Conservation (phyloP, 2,888 invertebrate genomes). For the Andrena hattorfiana region DNA sequence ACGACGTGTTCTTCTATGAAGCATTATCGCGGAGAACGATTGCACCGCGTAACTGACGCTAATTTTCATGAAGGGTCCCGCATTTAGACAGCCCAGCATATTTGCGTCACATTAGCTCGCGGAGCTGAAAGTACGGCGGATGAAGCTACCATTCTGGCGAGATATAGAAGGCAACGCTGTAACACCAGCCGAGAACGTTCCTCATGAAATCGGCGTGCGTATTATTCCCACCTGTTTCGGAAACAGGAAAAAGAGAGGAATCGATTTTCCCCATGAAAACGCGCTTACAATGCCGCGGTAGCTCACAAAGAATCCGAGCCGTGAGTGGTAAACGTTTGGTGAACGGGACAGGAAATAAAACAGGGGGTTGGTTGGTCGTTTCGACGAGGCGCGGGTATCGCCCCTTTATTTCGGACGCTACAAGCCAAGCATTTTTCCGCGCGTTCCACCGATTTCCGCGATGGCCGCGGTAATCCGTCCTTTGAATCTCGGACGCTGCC, state of each 20-base stretch:
- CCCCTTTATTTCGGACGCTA: constrained; percentile 38
- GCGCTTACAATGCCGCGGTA: constrained; percentile 6
- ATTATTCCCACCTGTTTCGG: neutral
- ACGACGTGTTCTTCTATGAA: neutral
- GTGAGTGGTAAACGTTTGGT: constrained; percentile 30
- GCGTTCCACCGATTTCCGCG: constrained; percentile 30
- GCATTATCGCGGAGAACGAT: neutral
- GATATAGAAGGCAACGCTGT: too few relatives aligned
- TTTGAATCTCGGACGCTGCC: constrained; percentile 38
- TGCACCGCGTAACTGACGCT: too few relatives aligned
- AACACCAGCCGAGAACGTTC: neutral
- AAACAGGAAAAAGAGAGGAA: neutral
- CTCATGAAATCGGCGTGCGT: neutral
- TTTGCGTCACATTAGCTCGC: too few relatives aligned
- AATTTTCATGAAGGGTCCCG: too few relatives aligned
- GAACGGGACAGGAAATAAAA: constrained; percentile 3
- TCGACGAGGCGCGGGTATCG: neutral
- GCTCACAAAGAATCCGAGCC: neutral
- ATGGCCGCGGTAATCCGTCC: constrained; percentile 39
- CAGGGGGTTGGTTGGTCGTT: constrained; percentile 1
- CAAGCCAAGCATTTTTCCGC: constrained; percentile 14
- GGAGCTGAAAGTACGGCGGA: too few relatives aligned
- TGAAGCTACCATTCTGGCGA: too few relatives aligned
- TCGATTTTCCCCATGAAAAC: constrained; percentile 1
- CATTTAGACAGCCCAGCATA: too few relatives aligned